Evolutionary conservation across 2,113 vertebrate genomes (phyloP), one percentile per base, ranked within the genome.

Genomic region (Typhlomys cinereus): DNA sequence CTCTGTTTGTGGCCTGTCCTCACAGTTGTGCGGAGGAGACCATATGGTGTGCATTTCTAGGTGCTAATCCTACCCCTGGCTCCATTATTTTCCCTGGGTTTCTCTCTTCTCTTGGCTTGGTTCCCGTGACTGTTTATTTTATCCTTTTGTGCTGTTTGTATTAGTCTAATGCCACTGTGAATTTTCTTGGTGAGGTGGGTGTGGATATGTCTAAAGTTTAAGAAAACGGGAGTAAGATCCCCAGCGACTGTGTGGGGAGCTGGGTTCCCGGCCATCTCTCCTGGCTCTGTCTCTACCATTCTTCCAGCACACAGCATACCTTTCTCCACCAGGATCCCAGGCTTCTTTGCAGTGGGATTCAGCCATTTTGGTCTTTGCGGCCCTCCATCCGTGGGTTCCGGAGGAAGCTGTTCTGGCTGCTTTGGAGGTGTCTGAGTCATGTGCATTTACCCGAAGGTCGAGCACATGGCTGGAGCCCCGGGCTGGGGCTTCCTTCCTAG

Each of bases 101-200:
- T 61, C 17, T 61, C 17, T 27, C 85, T 86, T 59, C 46, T 79
- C 59, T 85, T 91, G 85, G 81, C 76, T 20, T 3, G 17, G 13
- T 76, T 89, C 66, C 66, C 48, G 76, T 44, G 57, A 61, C 54
- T 74, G 50, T 90, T 94, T 83, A 69, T 88, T 88, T 85, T 86
- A 52, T 73, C 85, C 41, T 76, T 90, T 62, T 54, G 66, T 66
- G 71, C 1, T 73, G 34, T 94, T 67, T 78, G n/a, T 64, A 39
- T 75, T 93, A 66, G 61, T 90, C 52, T 34, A 61, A 88, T n/a
- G 59, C n/a, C 41, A 39, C 84, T 5, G 7, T 80, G 61, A 88
- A 75, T 79, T n/a, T n/a, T 64, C 70, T 83, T 75, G 41, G 70
- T 74, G 71, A 59, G 36, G 50, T 34, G 50, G 87, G 52, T 36